Conservation (phyloP, 1,140 invertebrate genomes). For the Drosophila melanogaster region Release_6_plus_ISO1_MT NT_037436.4:19110001-19110500, state of each 20-base stretch:
- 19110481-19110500: neutral
- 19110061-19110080: neutral
- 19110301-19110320: conserved; percentile 84
- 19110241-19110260: conserved; percentile 81
- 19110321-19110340: conserved; percentile 84
- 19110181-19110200: conserved; percentile 36
- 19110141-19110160: conserved; percentile 39
- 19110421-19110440: neutral
- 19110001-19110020: neutral
- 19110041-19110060: neutral
- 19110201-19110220: conserved; percentile 70
- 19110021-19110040: conserved; percentile 18
- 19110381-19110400: conserved; percentile 85
- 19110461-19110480: neutral
- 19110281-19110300: conserved; percentile 71
- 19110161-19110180: conserved; percentile 29
- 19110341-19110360: conserved; percentile 85
- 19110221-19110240: conserved; percentile 80
- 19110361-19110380: conserved; percentile 85
- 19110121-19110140: conserved; percentile 86
- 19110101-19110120: conserved; percentile 88
- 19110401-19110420: conserved; percentile 29
- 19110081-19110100: conserved; percentile 84
- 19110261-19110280: conserved; percentile 59
- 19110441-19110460: neutral